Base-by-base conservation (phyloP, 2,888 invertebrate species). In the Pristionchus arcanus region DNA sequence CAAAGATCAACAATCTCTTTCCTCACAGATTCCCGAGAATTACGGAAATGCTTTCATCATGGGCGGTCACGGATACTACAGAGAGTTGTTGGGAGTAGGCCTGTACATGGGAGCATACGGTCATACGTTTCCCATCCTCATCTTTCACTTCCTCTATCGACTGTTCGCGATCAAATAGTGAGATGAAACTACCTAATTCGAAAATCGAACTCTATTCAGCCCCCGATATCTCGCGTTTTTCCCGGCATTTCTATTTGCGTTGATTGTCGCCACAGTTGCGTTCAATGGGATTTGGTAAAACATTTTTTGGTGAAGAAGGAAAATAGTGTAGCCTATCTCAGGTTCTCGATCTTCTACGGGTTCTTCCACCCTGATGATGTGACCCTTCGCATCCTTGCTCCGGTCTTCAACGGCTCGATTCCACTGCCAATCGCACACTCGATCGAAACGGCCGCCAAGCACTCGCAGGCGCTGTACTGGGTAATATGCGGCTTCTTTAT, bases 111-210 rank as follows among this genome's bases (percentile, higher is more conserved):
- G 81, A 2, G 81, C 49, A 13, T 81, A 81, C 81, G 81, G 81
- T 2, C 81, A 81, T n/a, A 49, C 81, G 9, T 81, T 81, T 49
- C 81, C 81, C 49, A 81, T 81, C 11, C 49, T 81, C n/a, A 81
- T 81, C 49, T 81, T 81, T 49, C 81, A 81, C 49, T 81, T 81
- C 21, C 49, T 81, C 3, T 81, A 81, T 19, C 42, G 81, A n/a
- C n/a, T 49, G 25, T n/a, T 81, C n/a, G 81, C 49, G 15, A 25
- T 81, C 49, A 81, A 81, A n/a, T n/a, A 42, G 81, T 81, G 11
- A 49, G 81, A 25, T 37, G 5, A 42, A 1, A 42, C 2, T 5
- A 11, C 1, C 0, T 21, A 1, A 31, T 2, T 7, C 19, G 16
- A 7, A 25, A 11, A 53, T 28, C 49, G 5, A 15, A 19, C 9